Evolutionary conservation across 2,113 vertebrate genomes (phyloP).

Genomic region (Parotia lawesii): DNA sequence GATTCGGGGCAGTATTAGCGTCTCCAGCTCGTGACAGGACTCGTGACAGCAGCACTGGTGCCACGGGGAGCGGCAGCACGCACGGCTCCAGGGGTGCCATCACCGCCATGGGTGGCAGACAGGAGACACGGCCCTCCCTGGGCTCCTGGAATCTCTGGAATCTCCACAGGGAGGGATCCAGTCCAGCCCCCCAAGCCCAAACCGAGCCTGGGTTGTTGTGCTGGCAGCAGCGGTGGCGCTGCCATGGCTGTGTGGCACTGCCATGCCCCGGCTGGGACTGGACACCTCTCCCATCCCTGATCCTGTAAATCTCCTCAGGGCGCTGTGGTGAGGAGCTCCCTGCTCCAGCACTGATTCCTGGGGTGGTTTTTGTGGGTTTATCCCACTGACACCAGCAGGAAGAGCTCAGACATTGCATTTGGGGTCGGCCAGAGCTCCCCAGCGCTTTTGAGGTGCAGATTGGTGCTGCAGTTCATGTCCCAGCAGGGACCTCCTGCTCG

Average conservation of each 20-base stretch:
- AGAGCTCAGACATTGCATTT: rapidly evolving
- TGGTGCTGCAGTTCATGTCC: not conserved
- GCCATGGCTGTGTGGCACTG: not conserved
- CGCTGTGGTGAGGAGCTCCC: rapidly evolving
- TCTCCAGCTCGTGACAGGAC: rapidly evolving
- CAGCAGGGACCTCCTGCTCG: rapidly evolving
- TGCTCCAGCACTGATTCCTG: not conserved
- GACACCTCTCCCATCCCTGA: not conserved
- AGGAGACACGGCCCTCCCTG: rapidly evolving
- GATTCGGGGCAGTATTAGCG: not conserved
- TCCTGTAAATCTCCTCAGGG: not conserved
- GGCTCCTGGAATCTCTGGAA: not conserved
- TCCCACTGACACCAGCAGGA: rapidly evolving
- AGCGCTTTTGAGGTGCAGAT: not conserved
- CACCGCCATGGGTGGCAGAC: rapidly evolving
- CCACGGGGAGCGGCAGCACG: rapidly evolving
- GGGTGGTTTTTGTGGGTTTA: not conserved
- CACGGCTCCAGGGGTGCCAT: rapidly evolving
- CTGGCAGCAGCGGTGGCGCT: not conserved
- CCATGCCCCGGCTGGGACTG: rapidly evolving
- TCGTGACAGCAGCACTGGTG: not conserved
- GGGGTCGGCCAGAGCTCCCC: not conserved
- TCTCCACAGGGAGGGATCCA: too few relatives aligned
- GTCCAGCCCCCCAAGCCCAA: not conserved
- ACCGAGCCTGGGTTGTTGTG: not conserved